Base-by-base conservation (phyloP, 2,888 invertebrate genomes). In the Pseudanteris insignis region DNA sequence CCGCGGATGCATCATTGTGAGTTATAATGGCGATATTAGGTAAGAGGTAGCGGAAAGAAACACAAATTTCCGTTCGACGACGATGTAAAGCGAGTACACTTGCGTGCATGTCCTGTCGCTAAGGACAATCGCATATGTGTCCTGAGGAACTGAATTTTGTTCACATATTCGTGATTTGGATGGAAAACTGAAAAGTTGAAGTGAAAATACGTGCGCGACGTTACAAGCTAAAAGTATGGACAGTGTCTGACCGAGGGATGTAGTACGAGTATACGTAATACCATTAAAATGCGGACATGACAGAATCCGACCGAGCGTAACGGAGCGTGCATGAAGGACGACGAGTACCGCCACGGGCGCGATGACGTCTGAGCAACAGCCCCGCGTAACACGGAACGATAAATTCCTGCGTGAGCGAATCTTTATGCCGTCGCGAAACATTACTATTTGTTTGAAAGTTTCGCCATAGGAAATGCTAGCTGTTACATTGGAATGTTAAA, bases 221-320 rank as follows among this genome's bases (percentile, higher is more conserved):
- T 54, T 50, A 24, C 34, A 28, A 33, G 40, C 34, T 29, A 46
- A 53, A 58, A 61, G 64, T 65, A 58, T 58, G 65, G 64, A 63
- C 54, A 43, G 55, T 51, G 57, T 41, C 51, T 55, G 50, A 57
- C 59, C 48, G 48, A 58, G 61, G 64, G 57, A 62, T 72, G 71
- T 76, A 75, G 73, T 70, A 70, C 67, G 72, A 71, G 70, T 70
- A 75, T 74, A 75, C 73, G 74, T 75, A 76, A 76, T 75, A 70
- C 71, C 72, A 75, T 76, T 76, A 75, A 73, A 76, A 75, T 72
- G 71, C 72, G 74, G 73, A 75, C 74, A 72, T 70, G 70, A 71
- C 67, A 67, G 70, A 69, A 72, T 70, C 72, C 72, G 67, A 64
- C 48, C 41, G 38, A 62, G 62, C 53, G 46, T 57, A 48, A 46